Conservation (phyloP, 2,888 invertebrate species). For the Xylota segnis region DNA sequence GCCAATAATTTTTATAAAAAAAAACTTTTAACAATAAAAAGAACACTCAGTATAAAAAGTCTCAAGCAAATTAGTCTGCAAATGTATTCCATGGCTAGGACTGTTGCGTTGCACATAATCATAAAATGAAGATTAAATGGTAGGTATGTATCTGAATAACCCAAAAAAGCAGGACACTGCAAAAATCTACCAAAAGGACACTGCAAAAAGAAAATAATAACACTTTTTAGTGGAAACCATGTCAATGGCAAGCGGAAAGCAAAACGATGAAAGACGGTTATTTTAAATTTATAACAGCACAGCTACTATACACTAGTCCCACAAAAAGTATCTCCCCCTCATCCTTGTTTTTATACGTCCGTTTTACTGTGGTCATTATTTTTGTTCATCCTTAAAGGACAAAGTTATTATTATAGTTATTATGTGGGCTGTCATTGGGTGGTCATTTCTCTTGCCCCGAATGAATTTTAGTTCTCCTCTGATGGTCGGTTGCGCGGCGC, state of each 20-base stretch:
- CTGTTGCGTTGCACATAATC: constrained; percentile 4
- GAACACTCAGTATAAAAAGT: background rate
- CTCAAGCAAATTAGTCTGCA: background rate
- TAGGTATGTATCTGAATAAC: too few species aligned
- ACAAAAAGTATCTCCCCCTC: background rate
- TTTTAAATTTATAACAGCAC: constrained; percentile 69
- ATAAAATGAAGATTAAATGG: constrained; percentile 19
- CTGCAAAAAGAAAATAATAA: constrained; percentile 4
- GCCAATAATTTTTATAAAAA: background rate
- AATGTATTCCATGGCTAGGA: background rate
- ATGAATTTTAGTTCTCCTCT: constrained; percentile 47
- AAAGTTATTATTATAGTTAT: constrained; percentile 57
- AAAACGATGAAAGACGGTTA: constrained; percentile 53
- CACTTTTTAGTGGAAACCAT: constrained; percentile 46
- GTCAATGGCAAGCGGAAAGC: constrained; percentile 62
- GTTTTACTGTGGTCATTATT: constrained; percentile 67
- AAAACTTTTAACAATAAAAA: background rate
- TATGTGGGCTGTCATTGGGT: constrained; percentile 18
- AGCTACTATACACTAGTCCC: constrained; percentile 30
- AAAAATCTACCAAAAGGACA: constrained; percentile 31
- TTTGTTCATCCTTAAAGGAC: constrained; percentile 69
- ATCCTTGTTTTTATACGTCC: constrained; percentile 35
- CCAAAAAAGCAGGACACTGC: constrained; percentile 21
- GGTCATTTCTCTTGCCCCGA: constrained; percentile 10
- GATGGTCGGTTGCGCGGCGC: background rate